Evolutionary conservation across 2,113 vertebrate species (phyloP).

Genomic region (Mixornis gularis): DNA sequence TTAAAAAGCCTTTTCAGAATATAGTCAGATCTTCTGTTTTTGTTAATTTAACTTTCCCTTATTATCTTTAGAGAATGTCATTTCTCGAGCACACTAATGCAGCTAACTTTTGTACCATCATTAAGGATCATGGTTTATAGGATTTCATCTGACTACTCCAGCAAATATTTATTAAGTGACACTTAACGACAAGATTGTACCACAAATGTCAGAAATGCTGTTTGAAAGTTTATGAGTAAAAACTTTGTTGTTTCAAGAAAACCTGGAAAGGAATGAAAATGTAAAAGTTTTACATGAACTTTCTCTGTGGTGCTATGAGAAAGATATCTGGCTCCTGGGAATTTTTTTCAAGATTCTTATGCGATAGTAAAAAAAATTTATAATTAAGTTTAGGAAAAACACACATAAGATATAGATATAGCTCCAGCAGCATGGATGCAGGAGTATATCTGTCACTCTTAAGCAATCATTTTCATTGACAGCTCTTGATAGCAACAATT

Average conservation of each 20-base stretch:
- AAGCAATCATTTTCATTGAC: neutral
- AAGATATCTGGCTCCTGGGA: neutral
- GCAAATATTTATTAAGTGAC: constrained; percentile 26
- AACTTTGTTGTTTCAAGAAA: neutral
- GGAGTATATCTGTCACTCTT: neutral
- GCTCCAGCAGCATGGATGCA: neutral
- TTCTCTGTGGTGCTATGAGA: neutral
- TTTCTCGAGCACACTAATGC: neutral
- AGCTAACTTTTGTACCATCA: constrained; percentile 6
- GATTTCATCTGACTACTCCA: constrained; percentile 27
- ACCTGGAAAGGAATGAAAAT: neutral
- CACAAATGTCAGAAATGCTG: constrained; percentile 15
- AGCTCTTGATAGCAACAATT: neutral
- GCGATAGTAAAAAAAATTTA: neutral
- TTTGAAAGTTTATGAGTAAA: constrained; percentile 15
- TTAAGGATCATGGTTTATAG: constrained; percentile 41
- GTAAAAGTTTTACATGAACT: neutral
- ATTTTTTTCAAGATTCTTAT: neutral
- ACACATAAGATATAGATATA: neutral
- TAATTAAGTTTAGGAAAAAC: neutral
- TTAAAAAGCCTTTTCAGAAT: constrained; percentile 14
- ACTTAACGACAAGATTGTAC: neutral
- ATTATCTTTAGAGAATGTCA: neutral
- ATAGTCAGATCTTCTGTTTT: neutral
- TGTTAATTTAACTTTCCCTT: constrained; percentile 11